phyloP scores from a whole-genome alignment of 2,888 invertebrate genomes.

The Odontocerum albicorne region DNA sequence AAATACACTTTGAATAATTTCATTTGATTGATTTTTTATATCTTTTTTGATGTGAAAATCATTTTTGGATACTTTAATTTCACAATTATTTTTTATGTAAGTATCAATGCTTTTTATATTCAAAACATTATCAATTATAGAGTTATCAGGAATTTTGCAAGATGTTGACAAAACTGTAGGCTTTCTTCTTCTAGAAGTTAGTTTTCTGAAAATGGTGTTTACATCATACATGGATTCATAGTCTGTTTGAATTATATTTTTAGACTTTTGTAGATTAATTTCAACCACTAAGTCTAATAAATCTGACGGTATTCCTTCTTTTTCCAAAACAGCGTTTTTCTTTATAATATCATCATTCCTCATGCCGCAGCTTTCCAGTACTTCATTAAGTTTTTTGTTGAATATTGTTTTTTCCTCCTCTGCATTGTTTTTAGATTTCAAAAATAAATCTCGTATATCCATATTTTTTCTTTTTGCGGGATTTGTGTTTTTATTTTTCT shows the following conservation, averaged over 20 bases:
- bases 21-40: neutral
- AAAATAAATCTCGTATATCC: slow-evolving; percentile 60
- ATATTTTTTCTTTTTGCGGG: slow-evolving; percentile 44
- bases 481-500: slow-evolving; percentile 37
- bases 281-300: slow-evolving; percentile 52
- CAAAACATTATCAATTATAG: slow-evolving; percentile 5
- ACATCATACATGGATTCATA: neutral
- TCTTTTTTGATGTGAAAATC: neutral
- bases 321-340: slow-evolving; percentile 23
- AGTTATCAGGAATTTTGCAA: slow-evolving; percentile 3
- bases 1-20: neutral
- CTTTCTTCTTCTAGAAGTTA: neutral
- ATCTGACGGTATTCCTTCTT: slow-evolving; percentile 43
- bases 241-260: slow-evolving; percentile 4
- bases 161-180: slow-evolving; percentile 12
- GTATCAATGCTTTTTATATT: slow-evolving; percentile 1
- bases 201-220: neutral
- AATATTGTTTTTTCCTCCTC: slow-evolving; percentile 42
- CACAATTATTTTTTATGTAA: neutral
- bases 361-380: slow-evolving; percentile 49
- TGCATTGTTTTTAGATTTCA: slow-evolving; percentile 48
- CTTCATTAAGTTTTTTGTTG: slow-evolving; percentile 45
- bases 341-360: slow-evolving; percentile 44
- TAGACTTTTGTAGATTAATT: slow-evolving; percentile 48
- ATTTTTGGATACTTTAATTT: neutral